Percentiles rank a stretch among this genome's conserved stretches.
Evolutionary conservation across 2,888 invertebrate species (phyloP).

Genomic region (Hemithea aestivaria): DNA sequence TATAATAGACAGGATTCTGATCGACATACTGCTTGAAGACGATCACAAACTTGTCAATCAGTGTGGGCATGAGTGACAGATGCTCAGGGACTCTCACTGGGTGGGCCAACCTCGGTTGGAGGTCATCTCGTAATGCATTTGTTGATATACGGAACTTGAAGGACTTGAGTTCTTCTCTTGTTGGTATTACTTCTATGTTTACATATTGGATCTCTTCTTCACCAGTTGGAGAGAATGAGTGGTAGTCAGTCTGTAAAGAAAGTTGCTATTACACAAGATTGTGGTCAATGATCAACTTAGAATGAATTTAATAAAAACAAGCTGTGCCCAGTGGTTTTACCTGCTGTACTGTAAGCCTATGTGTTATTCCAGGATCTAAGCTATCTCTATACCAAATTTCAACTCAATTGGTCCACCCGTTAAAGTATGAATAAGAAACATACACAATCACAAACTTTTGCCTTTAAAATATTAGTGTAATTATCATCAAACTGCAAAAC

Average conservation of each 20-base stretch:
- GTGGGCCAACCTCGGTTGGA: constrained; percentile 64
- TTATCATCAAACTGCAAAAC: no score
- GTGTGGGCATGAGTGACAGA: constrained; percentile 80
- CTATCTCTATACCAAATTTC: no score
- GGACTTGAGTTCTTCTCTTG: constrained; percentile 74
- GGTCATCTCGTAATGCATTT: constrained; percentile 84
- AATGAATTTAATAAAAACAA: no score
- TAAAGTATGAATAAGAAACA: no score
- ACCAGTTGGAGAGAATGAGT: constrained; percentile 83
- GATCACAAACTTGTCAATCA: constrained; percentile 90
- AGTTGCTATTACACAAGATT: not conserved
- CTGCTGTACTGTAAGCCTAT: no score
- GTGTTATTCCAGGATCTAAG: no score
- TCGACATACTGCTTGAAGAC: constrained; percentile 88
- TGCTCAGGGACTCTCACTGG: constrained; percentile 59
- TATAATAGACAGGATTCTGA: constrained; percentile 82
- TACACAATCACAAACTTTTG: no score
- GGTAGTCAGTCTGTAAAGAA: constrained; percentile 81
- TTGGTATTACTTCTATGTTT: constrained; percentile 86
- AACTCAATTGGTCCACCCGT: no score
- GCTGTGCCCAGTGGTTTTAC: no score
- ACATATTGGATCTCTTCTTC: constrained; percentile 87
- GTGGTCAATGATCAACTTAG: no score
- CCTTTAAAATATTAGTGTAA: no score
- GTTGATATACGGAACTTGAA: constrained; percentile 89